phyloP scores from a whole-genome alignment of 2,888 invertebrate species.

The Dromius quadrimaculatus region DNA sequence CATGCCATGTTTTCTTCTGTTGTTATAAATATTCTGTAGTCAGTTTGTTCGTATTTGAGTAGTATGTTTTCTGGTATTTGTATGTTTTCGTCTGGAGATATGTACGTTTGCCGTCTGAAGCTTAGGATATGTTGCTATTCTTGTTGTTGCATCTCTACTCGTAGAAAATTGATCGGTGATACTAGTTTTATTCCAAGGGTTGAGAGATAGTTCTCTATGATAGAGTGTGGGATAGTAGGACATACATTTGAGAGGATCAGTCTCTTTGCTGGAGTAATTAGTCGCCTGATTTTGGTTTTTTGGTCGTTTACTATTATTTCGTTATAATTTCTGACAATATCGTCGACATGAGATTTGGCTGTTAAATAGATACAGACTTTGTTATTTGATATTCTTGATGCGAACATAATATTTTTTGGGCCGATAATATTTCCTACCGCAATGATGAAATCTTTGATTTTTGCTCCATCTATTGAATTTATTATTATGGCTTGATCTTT shows the following conservation, averaged over 20 bases:
- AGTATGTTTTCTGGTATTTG: conserved; percentile 24
- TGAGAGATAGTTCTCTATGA: conserved; percentile 53
- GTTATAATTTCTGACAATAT: too few relatives aligned
- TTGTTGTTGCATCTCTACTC: conserved; percentile 56
- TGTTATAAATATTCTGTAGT: conserved; percentile 54
- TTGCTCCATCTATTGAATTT: too few relatives aligned
- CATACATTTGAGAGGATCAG: conserved; percentile 59
- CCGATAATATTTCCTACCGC: too few relatives aligned
- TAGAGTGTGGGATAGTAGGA: conserved; percentile 55
- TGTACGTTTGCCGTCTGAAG: conserved; percentile 56
- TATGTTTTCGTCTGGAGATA: conserved; percentile 38
- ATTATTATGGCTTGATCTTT: too few relatives aligned
- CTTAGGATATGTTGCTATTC: conserved; percentile 58
- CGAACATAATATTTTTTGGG: too few relatives aligned
- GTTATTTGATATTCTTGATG: too few relatives aligned
- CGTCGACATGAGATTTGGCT: too few relatives aligned
- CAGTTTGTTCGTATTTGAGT: conserved; percentile 51
- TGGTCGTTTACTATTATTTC: too few relatives aligned
- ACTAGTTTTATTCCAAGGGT: conserved; percentile 52
- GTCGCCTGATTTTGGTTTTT: too few relatives aligned
- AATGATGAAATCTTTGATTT: too few relatives aligned
- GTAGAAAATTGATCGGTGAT: conserved; percentile 55
- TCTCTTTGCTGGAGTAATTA: too few relatives aligned
- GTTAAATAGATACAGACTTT: too few relatives aligned
- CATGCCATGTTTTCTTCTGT: conserved; percentile 53